A percentile compares a stretch with the other conserved stretches of the same genome.
phyloP scores from a whole-genome alignment of 2,113 vertebrate species.

The Calypte anna region DNA sequence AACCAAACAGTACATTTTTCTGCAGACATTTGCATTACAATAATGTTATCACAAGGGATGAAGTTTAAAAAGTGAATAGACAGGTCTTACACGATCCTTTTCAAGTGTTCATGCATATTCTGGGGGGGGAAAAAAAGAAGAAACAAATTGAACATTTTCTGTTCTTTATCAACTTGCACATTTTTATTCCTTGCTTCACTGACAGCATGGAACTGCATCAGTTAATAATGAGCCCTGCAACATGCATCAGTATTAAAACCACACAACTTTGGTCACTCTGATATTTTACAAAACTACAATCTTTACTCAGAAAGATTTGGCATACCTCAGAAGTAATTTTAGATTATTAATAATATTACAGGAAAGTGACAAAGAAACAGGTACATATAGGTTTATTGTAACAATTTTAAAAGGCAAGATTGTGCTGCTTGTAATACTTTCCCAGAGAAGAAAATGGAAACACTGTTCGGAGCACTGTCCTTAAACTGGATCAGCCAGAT shows the following conservation, averaged over 20 bases:
- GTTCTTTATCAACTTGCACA: background rate
- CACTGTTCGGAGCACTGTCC: background rate
- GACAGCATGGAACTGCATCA: background rate
- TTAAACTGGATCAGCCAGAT: background rate
- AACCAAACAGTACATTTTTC: background rate
- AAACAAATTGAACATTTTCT: background rate
- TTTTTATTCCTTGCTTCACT: constrained; percentile 34
- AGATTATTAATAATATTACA: background rate
- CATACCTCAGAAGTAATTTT: background rate
- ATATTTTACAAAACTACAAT: background rate
- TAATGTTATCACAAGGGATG: background rate
- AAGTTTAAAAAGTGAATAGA: background rate
- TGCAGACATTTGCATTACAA: background rate
- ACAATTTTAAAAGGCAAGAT: background rate
- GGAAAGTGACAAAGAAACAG: background rate
- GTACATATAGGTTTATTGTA: background rate
- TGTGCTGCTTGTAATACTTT: background rate
- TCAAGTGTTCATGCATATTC: background rate
- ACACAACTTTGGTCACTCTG: background rate
- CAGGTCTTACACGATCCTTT: background rate
- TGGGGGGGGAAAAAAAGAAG: background rate
- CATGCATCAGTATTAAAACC: background rate
- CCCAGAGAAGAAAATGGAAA: background rate
- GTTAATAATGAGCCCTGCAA: background rate
- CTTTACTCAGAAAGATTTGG: background rate